Percentiles rank a stretch among this genome's conserved stretches.
Conservation (phyloP, 2,888 invertebrate species). For the Anagyrus pseudococci region DNA sequence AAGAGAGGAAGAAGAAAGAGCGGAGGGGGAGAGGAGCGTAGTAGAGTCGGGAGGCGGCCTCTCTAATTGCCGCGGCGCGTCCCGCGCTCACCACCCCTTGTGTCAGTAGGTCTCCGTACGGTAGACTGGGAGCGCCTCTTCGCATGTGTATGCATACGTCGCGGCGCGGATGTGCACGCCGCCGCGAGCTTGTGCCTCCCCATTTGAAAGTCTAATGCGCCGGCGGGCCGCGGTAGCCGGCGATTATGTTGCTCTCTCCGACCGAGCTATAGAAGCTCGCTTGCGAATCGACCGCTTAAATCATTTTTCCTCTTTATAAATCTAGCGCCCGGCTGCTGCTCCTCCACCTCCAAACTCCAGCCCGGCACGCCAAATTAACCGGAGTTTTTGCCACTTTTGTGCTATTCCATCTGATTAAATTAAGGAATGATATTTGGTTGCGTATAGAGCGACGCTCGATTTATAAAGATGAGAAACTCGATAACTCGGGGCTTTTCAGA, state of each 20-base stretch:
- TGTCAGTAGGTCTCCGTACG: conserved; percentile 8
- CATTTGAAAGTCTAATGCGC: not conserved
- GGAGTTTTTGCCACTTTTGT: too few relatives aligned
- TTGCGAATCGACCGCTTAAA: conserved; percentile 27
- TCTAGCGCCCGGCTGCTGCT: too few relatives aligned
- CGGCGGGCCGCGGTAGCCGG: conserved; percentile 1
- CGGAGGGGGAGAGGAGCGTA: not conserved
- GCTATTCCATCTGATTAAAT: too few relatives aligned
- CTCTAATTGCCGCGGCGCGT: not conserved
- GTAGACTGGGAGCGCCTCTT: not conserved
- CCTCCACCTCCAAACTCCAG: too few relatives aligned
- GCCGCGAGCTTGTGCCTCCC: not conserved
- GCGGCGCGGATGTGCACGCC: not conserved
- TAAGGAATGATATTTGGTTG: too few relatives aligned
- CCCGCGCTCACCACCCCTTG: not conserved
- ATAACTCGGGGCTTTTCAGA: too few relatives aligned
- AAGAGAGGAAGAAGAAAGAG: not conserved
- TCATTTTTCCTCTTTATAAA: conserved; percentile 12
- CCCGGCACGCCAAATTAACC: too few relatives aligned
- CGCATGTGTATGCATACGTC: not conserved
- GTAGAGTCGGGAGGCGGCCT: too few relatives aligned
- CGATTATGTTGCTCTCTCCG: conserved; percentile 13
- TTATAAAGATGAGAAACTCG: too few relatives aligned
- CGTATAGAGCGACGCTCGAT: too few relatives aligned
- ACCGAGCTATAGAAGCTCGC: too few relatives aligned